Evolutionary conservation across 2,113 vertebrate species (phyloP).

Genomic region (Ctenodactylus gundi): DNA sequence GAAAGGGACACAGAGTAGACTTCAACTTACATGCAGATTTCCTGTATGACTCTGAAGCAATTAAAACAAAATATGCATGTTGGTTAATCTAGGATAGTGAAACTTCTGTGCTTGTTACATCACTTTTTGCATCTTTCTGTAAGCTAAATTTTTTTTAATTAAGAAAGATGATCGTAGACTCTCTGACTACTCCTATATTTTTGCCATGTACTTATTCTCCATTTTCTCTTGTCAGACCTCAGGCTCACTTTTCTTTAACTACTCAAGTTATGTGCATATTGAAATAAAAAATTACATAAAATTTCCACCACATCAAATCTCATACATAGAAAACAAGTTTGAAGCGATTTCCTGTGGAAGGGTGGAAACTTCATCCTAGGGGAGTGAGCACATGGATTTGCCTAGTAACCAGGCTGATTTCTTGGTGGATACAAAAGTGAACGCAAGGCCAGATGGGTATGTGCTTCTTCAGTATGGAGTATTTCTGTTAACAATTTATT

Average conservation of each 20-base stretch:
- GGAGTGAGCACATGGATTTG: background rate
- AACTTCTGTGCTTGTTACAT: background rate
- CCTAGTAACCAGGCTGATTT: background rate
- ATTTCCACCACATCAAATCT: background rate
- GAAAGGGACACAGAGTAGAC: background rate
- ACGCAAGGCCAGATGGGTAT: background rate
- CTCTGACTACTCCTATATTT: background rate
- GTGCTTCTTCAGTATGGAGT: background rate
- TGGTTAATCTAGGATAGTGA: background rate
- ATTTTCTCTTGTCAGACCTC: background rate
- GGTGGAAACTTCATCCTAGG: background rate
- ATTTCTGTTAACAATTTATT: background rate
- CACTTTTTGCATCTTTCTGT: background rate
- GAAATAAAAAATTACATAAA: background rate
- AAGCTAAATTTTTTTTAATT: background rate
- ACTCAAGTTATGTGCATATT: background rate
- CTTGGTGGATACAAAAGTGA: background rate
- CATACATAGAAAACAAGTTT: background rate
- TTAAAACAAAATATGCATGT: background rate
- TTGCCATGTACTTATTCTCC: background rate
- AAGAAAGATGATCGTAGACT: background rate
- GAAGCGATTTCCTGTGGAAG: background rate
- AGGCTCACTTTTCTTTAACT: background rate
- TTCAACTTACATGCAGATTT: background rate
- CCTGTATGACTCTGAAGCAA: background rate